Percentiles rank a stretch among this genome's conserved stretches.
phyloP scores from a whole-genome alignment of 1,140 invertebrate genomes.

The Laupala kohalensis region DNA sequence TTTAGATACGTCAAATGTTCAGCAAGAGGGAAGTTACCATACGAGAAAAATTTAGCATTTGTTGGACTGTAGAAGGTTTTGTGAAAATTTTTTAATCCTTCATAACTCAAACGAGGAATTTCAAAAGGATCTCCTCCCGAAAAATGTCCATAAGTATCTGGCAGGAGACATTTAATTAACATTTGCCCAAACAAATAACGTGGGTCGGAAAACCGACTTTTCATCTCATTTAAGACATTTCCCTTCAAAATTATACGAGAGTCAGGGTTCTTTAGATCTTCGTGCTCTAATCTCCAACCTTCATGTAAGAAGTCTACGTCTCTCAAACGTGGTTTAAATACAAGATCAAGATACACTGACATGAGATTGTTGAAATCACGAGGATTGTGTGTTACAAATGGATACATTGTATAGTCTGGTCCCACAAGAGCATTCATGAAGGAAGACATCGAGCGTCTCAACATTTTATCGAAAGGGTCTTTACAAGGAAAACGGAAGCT shows the following conservation, averaged over 20 bases:
- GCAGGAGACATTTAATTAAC: conserved; percentile 64
- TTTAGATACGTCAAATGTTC: conserved; percentile 66
- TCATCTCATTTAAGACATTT: conserved; percentile 97
- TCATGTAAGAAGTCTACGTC: conserved; percentile 83
- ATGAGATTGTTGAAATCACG: conserved; percentile 74
- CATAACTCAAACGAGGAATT: conserved; percentile 72
- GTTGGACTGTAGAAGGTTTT: conserved; percentile 79
- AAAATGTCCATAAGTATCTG: conserved; percentile 73
- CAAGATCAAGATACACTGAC: conserved; percentile 83
- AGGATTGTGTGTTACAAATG: conserved; percentile 83
- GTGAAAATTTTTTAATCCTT: conserved; percentile 76
- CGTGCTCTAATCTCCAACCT: conserved; percentile 85
- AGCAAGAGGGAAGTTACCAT: conserved; percentile 79
- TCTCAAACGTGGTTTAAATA: conserved; percentile 68
- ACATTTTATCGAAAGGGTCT: conserved; percentile 95
- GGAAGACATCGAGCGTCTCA: conserved; percentile 78
- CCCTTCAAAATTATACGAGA: conserved; percentile 79
- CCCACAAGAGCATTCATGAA: conserved; percentile 96
- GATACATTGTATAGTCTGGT: conserved; percentile 87
- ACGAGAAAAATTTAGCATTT: conserved; percentile 80
- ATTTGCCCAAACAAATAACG: conserved; percentile 64
- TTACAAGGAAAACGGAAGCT: conserved; percentile 72
- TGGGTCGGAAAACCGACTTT: conserved; percentile 85
- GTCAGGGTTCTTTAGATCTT: conserved; percentile 51
- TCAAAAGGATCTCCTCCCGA: conserved; percentile 77